These are phyloP conservation scores for Hippoglossus stenolepis DNA, from an alignment of 2,113 vertebrate species.

Conservation along the genomic window DNA sequence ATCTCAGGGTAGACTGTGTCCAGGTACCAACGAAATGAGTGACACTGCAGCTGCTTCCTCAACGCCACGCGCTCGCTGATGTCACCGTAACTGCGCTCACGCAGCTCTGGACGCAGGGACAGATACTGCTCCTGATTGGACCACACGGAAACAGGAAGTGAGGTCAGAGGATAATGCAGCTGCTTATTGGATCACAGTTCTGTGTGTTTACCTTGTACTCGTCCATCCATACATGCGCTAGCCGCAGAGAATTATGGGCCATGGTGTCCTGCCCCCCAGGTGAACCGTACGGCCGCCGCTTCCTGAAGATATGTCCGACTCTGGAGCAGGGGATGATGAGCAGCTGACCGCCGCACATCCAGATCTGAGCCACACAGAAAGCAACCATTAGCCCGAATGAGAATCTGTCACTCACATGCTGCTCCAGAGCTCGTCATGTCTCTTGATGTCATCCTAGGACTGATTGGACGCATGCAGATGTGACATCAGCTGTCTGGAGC, in stretches of 20 bases:
- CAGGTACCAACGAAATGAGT: conserved; percentile 94
- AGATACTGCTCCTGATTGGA: conserved; percentile 92
- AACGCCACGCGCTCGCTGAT: conserved; percentile 89
- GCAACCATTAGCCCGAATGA: not conserved
- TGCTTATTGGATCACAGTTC: not conserved
- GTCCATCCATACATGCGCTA: conserved; percentile 97
- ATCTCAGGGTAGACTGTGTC: conserved; percentile 97
- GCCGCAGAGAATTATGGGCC: conserved; percentile 93
- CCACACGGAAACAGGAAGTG: conserved; percentile 25
- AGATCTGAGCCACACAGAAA: conserved; percentile 84
- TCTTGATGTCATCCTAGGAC: too few species aligned
- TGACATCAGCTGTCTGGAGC: too few species aligned
- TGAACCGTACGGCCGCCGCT: conserved; percentile 93
- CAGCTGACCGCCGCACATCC: conserved; percentile 97
- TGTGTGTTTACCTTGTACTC: conserved; percentile 89
- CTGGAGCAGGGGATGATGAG: conserved; percentile 96
- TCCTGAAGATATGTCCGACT: conserved; percentile 98
- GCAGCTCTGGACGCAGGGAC: conserved; percentile 91
- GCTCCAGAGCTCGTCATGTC: not conserved
- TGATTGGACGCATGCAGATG: too few species aligned
- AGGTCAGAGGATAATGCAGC: not conserved
- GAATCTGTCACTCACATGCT: not conserved
- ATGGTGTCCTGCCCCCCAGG: conserved; percentile 96
- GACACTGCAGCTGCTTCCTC: conserved; percentile 88
- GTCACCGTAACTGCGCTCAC: conserved; percentile 88